These are phyloP conservation scores for Dusona sp. DNA, from an alignment of 2,888 invertebrate species.

Conservation along the genomic window DNA sequence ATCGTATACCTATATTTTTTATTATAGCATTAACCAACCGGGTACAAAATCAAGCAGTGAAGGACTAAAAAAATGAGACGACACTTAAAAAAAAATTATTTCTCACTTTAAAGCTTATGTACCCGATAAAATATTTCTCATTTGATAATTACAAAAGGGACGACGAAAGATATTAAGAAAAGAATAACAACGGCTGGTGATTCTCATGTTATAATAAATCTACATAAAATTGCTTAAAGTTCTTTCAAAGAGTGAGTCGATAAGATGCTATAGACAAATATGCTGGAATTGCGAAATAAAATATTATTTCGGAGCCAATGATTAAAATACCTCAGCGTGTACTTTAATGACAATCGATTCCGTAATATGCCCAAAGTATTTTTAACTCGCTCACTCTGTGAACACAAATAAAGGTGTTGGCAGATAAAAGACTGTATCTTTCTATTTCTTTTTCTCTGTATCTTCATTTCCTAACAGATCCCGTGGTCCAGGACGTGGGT, in stretches of 20 bases:
- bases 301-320: neutral
- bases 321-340: no score
- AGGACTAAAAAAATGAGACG: neutral
- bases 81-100: neutral
- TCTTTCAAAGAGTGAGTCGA: no score
- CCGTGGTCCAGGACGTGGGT: conserved; percentile 10
- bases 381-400: conserved; percentile 62
- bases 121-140: no score
- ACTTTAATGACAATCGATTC: neutral
- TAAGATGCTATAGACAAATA: neutral
- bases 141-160: no score
- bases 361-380: neutral
- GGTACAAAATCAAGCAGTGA: neutral
- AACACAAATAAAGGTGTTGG: conserved; percentile 74
- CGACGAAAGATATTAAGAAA: no score
- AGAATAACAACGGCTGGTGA: no score
- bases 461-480: conserved; percentile 26
- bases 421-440: conserved; percentile 64
- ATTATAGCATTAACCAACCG: neutral
- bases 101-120: no score
- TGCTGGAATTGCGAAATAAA: neutral
- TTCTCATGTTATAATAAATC: no score
- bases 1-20: neutral
- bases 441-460: conserved; percentile 25
- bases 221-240: no score